phyloP scores from a whole-genome alignment of 2,113 vertebrate species.

The Onychostruthus taczanowskii region DNA sequence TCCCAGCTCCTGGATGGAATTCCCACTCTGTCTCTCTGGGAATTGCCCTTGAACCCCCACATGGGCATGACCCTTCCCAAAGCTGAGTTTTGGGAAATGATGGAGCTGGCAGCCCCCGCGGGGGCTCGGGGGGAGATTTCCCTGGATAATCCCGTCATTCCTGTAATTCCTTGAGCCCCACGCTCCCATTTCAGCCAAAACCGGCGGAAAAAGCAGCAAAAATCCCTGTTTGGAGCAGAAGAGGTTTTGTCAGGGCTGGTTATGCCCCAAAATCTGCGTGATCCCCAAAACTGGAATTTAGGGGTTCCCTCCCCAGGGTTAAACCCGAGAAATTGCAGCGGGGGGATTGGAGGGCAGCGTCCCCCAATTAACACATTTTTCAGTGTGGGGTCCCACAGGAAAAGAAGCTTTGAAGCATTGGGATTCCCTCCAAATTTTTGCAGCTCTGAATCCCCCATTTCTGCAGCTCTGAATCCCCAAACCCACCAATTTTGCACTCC shows the following conservation, averaged over 20 bases:
- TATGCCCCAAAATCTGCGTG: fast-evolving
- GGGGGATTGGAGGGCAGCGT: too few relatives aligned
- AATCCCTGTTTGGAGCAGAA: neutral
- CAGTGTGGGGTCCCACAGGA: fast-evolving
- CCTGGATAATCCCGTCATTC: neutral
- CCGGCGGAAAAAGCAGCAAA: neutral
- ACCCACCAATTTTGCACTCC: neutral
- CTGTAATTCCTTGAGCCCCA: neutral
- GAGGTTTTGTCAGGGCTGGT: fast-evolving
- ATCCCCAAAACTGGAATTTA: neutral
- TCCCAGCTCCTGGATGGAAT: neutral
- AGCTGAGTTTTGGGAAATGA: conserved; percentile 14
- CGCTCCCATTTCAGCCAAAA: fast-evolving
- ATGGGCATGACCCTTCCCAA: neutral
- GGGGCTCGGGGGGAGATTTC: neutral
- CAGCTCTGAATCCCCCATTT: neutral
- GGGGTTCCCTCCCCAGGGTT: too few relatives aligned
- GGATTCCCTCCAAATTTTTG: neutral
- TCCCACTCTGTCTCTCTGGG: fast-evolving
- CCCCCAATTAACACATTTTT: neutral
- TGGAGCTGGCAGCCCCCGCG: neutral
- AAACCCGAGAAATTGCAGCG: fast-evolving
- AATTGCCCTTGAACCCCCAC: neutral
- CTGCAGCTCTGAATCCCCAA: too few relatives aligned
- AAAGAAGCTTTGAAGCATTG: neutral